These are phyloP conservation scores for Amia ocellicauda DNA, from an alignment of 2,113 vertebrate genomes.

Conservation along the genomic window DNA sequence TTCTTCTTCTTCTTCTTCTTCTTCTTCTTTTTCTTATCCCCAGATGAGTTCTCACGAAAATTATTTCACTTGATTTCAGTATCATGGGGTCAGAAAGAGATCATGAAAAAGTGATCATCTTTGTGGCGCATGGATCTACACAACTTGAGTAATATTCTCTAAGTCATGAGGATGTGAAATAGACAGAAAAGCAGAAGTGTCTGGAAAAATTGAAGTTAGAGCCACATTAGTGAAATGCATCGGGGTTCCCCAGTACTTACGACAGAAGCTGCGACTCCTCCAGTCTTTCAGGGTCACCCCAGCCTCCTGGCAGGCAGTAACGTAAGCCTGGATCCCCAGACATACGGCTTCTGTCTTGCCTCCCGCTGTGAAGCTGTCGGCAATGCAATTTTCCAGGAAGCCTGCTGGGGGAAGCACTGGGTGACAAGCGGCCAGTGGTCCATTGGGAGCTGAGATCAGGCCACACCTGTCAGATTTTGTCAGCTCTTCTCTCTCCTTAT, in stretches of 20 bases:
- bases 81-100: too few relatives aligned
- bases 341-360: constrained; percentile 10
- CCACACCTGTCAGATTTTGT: constrained; percentile 35
- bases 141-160: too few relatives aligned
- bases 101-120: too few relatives aligned
- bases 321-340: constrained; percentile 4
- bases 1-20: too few relatives aligned
- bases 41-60: too few relatives aligned
- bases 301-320: constrained; percentile 20
- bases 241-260: constrained; percentile 7
- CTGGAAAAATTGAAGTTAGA: neutral
- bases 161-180: too few relatives aligned
- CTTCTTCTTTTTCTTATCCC: too few relatives aligned
- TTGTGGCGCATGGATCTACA: neutral
- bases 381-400: constrained; percentile 46
- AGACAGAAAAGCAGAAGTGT: neutral
- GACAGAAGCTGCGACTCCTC: constrained; percentile 21
- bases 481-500: neutral
- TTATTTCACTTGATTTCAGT: too few relatives aligned
- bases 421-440: constrained; percentile 56
- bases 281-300: constrained; percentile 9
- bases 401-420: constrained; percentile 18
- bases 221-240: neutral
- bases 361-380: constrained; percentile 27
- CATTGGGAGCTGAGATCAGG: constrained; percentile 24